These are phyloP conservation scores for Polydrusus pterygomalis DNA, from an alignment of 2,888 invertebrate genomes.

Conservation along the genomic window DNA sequence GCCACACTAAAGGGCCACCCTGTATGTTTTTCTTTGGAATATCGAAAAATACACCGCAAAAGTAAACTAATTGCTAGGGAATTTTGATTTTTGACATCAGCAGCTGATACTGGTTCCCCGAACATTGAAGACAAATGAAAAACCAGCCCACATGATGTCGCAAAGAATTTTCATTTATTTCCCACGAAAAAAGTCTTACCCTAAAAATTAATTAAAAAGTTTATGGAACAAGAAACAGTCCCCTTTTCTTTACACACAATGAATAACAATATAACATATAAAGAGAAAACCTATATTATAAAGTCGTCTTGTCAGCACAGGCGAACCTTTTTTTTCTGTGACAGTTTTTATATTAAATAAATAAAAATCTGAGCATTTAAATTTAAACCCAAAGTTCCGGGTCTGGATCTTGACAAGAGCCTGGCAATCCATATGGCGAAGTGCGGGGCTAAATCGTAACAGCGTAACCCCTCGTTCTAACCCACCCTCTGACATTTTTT, in stretches of 20 bases:
- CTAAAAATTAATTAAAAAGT: too few relatives aligned
- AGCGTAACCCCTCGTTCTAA: conserved; percentile 33
- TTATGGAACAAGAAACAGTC: not conserved
- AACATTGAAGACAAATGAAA: too few relatives aligned
- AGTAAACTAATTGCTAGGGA: too few relatives aligned
- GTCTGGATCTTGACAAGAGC: conserved; percentile 36
- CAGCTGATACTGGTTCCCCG: too few relatives aligned
- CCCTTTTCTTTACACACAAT: not conserved
- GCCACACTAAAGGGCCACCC: too few relatives aligned
- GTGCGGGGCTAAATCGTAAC: conserved; percentile 38
- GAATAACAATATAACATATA: not conserved
- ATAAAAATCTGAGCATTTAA: conserved; percentile 34
- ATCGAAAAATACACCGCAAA: too few relatives aligned
- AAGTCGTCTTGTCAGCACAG: conserved; percentile 12
- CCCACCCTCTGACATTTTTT: conserved; percentile 34
- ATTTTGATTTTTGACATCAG: too few relatives aligned
- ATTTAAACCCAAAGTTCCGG: conserved; percentile 33
- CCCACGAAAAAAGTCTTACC: too few relatives aligned
- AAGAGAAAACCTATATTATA: not conserved
- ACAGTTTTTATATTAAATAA: conserved; percentile 38
- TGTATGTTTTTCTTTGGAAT: too few relatives aligned
- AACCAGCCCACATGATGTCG: too few relatives aligned
- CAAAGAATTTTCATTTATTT: too few relatives aligned
- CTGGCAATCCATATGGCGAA: conserved; percentile 40
- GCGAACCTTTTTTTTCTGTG: conserved; percentile 10